Base-by-base conservation (phyloP, 1,140 invertebrate genomes). In the Eulimnadia texana region DNA sequence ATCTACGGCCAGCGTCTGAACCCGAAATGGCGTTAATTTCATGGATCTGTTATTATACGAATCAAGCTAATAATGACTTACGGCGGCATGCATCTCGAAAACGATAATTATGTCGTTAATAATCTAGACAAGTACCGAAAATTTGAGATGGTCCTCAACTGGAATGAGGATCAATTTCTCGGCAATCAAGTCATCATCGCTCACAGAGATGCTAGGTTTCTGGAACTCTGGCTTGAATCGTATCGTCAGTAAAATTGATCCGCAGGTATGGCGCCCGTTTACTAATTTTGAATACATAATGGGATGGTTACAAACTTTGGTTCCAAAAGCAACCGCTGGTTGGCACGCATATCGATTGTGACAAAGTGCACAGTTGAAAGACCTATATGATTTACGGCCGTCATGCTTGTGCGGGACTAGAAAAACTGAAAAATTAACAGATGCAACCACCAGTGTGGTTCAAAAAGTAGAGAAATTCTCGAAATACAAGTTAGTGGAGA, bases 11-110 rank as follows among this genome's bases (percentile, higher is more conserved):
- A 66, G 53, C 58, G 54, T 49, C 25, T 72, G 11, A 63, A 53
- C 29, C 42, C 56, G 16, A 24, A 27, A 20, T 67, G 65, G 61
- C 66, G 63, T 20, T 57, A 70, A 9, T 69, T 66, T 58, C 71
- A 72, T 51, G 64, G 68, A 16, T 68, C 68, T 2, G 71, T 72
- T 52, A 66, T 72, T 19, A 63, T 66, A 2, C 58, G 71, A 24
- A 52, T 72, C 6, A 25, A 61, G 27, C 63, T 72, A 27, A 54
- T 72, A 20, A 67, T 64, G 64, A 57, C 62, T 50, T 66, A 67
- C 28, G 71, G 71, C 9, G 71, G 71, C 3, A 72, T 72, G 33
- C 71, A 65, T 57, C 56, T 72, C 16, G 71, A 72, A 56, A 68
- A 66, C 47, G 71, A 72, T 64, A 63, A 67, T 10, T 70, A 67